Evolutionary conservation across 2,888 invertebrate species (phyloP).

Genomic region (Lottia gigantea): DNA sequence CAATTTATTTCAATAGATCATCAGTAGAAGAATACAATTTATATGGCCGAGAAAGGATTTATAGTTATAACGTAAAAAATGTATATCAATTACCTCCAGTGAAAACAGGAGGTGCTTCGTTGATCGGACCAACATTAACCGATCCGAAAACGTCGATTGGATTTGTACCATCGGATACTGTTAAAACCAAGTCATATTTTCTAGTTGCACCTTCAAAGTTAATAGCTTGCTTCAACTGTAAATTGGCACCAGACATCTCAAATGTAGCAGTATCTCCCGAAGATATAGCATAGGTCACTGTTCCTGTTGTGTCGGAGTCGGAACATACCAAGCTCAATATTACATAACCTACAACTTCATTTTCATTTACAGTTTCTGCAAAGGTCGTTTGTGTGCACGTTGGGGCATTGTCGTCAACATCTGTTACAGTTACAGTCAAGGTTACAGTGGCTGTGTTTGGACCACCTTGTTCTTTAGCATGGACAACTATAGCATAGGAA

Average conservation of each 20-base stretch:
- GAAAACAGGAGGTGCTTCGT: conserved; percentile 40
- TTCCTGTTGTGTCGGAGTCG: conserved; percentile 26
- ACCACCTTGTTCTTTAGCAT: conserved; percentile 33
- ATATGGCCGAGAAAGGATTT: neutral
- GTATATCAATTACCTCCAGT: conserved; percentile 30
- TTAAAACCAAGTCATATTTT: conserved; percentile 31
- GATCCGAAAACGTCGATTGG: conserved; percentile 29
- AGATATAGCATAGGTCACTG: conserved; percentile 31
- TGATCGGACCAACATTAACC: conserved; percentile 35
- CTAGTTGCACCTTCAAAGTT: conserved; percentile 35
- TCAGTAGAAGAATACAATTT: too few relatives aligned
- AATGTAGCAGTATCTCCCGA: conserved; percentile 37
- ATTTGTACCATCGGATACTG: conserved; percentile 34
- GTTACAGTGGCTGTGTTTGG: conserved; percentile 35
- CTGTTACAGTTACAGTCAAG: conserved; percentile 31
- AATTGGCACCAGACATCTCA: conserved; percentile 19
- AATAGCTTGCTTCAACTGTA: conserved; percentile 32
- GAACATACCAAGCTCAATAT: conserved; percentile 29
- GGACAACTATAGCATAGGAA: conserved; percentile 18
- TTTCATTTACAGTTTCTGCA: conserved; percentile 35
- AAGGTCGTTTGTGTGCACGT: conserved; percentile 35
- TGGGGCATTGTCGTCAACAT: conserved; percentile 42
- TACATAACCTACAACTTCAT: conserved; percentile 24
- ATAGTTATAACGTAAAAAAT: conserved; percentile 3
- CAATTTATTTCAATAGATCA: too few relatives aligned